Evolutionary conservation across 2,113 vertebrate species (phyloP), one percentile per base, ranked within the genome.

Genomic region (Lichenostomus cassidix): DNA sequence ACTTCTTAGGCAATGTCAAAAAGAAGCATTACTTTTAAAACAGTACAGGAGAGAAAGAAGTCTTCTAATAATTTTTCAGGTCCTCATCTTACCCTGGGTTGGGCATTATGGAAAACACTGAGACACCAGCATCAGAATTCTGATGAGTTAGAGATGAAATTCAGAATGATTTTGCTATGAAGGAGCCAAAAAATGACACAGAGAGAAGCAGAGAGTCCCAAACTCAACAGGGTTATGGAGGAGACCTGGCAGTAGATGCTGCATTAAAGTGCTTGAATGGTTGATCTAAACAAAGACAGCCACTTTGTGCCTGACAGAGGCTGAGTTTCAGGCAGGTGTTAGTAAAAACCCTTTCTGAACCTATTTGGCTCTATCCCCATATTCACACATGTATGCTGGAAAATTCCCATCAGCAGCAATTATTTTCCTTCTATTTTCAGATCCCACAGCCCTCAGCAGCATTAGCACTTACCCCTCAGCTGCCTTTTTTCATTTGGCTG

Each of bases 391-490:
- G 7, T 49, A 18, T 65, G 53, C 81, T 83, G 74, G 82, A 89
- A 96, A 96, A 87, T 44, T 76, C 70, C 15, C 41, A 62, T 37
- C 84, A 83, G 65, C 78, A 93, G 88, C 75, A 95, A 90, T 84
- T 58, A 73, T 83, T 90, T 94, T 37, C 62, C 67, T 73, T 95
- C 90, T 90, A 23, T 88, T 93, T 93, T 68, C 95, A 91, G 93
- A 92, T 84, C 39, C 68, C 55, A 46, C 52, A 60, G 53, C 37
- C 58, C 46, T 91, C 74, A 60, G 74, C 12, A 1, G 1, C 58
- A 76, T 87, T 71, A 92, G 62, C 56, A 47, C 52, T 75, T 68
- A 59, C 35, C 35, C n/a, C 78, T 93, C 88, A 95, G 85, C 67
- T 85, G 62, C 71, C 44, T 74, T 37, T 46, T 85, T 76, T 59